A percentile compares a stretch with the other conserved stretches of the same genome.
Conservation (phyloP, 2,888 invertebrate genomes). For the Oegoconia quadripuncta region DNA sequence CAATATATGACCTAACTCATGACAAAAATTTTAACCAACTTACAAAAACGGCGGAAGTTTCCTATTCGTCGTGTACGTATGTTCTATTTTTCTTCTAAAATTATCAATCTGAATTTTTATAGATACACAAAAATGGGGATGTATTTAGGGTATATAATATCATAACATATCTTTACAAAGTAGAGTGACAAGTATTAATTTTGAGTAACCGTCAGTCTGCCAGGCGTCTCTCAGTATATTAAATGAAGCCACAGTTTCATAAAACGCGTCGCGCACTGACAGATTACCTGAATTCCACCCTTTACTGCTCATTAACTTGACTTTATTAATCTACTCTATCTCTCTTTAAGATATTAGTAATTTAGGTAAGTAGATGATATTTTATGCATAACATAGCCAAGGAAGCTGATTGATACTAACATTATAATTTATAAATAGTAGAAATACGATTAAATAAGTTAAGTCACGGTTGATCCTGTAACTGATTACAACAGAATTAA, state of each 20-base stretch:
- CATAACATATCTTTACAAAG: neutral
- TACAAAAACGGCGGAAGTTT: no score
- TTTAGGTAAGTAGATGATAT: constrained; percentile 3
- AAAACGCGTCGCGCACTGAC: constrained; percentile 33
- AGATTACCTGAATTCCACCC: constrained; percentile 45
- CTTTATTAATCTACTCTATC: constrained; percentile 39
- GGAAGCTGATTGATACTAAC: neutral
- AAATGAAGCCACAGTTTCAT: constrained; percentile 29
- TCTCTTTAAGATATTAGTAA: neutral
- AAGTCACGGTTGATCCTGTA: no score
- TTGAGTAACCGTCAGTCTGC: neutral
- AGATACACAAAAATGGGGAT: neutral
- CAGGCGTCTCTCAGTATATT: constrained; percentile 1
- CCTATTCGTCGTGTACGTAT: no score
- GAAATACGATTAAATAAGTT: no score
- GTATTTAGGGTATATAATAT: neutral
- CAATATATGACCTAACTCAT: no score
- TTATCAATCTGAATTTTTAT: no score
- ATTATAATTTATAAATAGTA: no score
- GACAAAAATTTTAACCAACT: no score
- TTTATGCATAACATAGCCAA: no score
- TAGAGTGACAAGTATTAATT: neutral
- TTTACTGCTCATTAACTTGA: constrained; percentile 44
- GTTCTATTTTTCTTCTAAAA: no score
- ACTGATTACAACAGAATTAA: no score